Evolutionary conservation across 2,888 invertebrate genomes (phyloP), one percentile per base, ranked within the genome.

Genomic region (Euzophera pinguis): DNA sequence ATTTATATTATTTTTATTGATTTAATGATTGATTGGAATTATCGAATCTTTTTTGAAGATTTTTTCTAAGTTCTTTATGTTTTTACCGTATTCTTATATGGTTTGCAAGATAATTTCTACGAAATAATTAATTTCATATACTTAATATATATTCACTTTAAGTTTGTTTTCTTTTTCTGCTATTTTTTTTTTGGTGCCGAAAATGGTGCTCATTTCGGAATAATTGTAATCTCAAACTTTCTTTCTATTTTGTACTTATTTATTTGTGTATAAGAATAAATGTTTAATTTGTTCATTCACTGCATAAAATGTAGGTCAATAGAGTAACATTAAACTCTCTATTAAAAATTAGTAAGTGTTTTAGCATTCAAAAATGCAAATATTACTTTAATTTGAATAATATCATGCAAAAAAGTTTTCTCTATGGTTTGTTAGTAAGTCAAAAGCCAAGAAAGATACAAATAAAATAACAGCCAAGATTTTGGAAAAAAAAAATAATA

Each of bases 1-100:
- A 53, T 60, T 55, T 27, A 42, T 29, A 43, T 38, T 47, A 16
- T 41, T 38, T n/a, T n/a, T n/a, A n/a, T n/a, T n/a, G n/a, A n/a
- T n/a, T n/a, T n/a, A n/a, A 47, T 50, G 39, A 42, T 43, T 27
- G 22, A 22, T 35, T 43, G 14, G 14, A 45, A 45, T 14, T 45
- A 1, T 37, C 13, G 27, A 29, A 48, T 42, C n/a, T 42, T 53
- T 47, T 48, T 34, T 51, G 7, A 41, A 48, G 16, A 13, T 22
- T 17, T 38, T 47, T 17, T 38, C 37, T 22, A 22, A 3, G 22
- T 22, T 22, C 22, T 22, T 22, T 22, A 22, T 22, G 5, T 22
- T 22, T 22, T 3, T 22, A 2, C 2, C 22, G n/a, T n/a, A n/a
- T 22, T 22, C 5, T 22, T 22, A 22, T 22, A 22, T 3, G 22